Evolutionary conservation across 1,140 invertebrate genomes (phyloP), one percentile per base, ranked within the genome.

Genomic region (Trissolcus basalis): DNA sequence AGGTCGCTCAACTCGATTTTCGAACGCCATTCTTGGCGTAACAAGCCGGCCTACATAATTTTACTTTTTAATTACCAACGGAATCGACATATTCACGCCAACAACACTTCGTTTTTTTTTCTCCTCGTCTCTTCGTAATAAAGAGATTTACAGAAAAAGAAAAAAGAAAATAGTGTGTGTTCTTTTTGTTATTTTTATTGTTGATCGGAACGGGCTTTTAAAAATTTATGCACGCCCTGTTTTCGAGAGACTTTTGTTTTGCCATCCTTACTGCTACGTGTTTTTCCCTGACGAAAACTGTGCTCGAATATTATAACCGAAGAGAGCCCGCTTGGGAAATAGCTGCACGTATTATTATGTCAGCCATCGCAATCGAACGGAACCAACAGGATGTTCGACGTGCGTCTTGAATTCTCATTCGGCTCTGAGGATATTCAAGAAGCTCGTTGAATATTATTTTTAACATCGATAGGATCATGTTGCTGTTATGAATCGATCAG

Each of bases 301-400:
- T 14, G 60, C 36, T 70, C 36, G 58, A 64, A 39, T 60, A 76
- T 65, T 64, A 51, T 36, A 58, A 45, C 14, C 50, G 53, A 48
- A 60, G 49, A 65, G 41, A 63, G 51, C 45, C 47, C 54, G 36
- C 72, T 80, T 72, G 70, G 55, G 72, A 70, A 82, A 81, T 82
- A 72, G 73, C 63, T 79, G 81, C 85, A 84, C 84, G 84, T 86
- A 86, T 70, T 81, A 85, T 86, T 86, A 81, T 85, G 83, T 86
- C 84, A 86, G 82, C 80, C 59, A 70, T 54, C 70, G 70, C 77
- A 77, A 76, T 67, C 67, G 65, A 83, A 86, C 70, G 72, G 82
- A 85, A 84, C 83, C 80, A 82, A 85, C 85, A 85, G 84, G 86
- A 86, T 86, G 83, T 78, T 67, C 71, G 64, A 82, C 65, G 81